These are phyloP conservation scores for Hydrotaea diabolus DNA, from an alignment of 2,888 invertebrate species.

Conservation along the genomic window DNA sequence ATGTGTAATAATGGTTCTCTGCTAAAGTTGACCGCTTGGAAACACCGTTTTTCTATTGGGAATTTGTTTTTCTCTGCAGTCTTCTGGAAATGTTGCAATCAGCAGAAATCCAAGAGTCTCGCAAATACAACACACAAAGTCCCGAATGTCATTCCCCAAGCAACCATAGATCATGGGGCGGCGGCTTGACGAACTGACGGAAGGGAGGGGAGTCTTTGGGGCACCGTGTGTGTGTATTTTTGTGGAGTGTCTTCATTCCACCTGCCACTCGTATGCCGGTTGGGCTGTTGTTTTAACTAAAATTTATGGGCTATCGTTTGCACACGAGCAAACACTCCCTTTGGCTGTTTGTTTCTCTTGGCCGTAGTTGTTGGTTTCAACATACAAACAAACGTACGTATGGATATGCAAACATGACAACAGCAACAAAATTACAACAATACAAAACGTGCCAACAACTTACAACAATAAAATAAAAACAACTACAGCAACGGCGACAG, in stretches of 20 bases:
- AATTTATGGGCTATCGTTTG: slow-evolving; percentile 59
- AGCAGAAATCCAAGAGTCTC: too few species aligned
- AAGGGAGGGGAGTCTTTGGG: too few species aligned
- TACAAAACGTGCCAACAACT: slow-evolving; percentile 29
- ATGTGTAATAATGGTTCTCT: too few species aligned
- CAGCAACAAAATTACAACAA: neutral
- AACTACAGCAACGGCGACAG: neutral
- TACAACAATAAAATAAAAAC: neutral
- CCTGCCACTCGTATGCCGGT: slow-evolving; percentile 12
- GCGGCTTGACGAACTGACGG: neutral
- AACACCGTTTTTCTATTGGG: too few species aligned
- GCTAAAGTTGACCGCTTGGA: too few species aligned
- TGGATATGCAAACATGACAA: neutral
- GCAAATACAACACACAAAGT: too few species aligned
- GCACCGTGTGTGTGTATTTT: neutral
- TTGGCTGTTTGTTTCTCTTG: neutral
- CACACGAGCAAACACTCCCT: slow-evolving; percentile 55
- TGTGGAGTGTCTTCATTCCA: neutral
- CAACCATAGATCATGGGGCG: neutral
- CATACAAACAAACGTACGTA: neutral
- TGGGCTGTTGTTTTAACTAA: slow-evolving; percentile 20
- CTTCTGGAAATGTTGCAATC: too few species aligned
- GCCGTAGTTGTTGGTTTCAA: neutral
- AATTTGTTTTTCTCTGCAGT: too few species aligned
- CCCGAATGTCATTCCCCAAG: too few species aligned